Evolutionary conservation across 2,797 vertebrate species (phyloP), one percentile per base, ranked within the genome.

Genomic region (Rhadinocentrus ornatus): DNA sequence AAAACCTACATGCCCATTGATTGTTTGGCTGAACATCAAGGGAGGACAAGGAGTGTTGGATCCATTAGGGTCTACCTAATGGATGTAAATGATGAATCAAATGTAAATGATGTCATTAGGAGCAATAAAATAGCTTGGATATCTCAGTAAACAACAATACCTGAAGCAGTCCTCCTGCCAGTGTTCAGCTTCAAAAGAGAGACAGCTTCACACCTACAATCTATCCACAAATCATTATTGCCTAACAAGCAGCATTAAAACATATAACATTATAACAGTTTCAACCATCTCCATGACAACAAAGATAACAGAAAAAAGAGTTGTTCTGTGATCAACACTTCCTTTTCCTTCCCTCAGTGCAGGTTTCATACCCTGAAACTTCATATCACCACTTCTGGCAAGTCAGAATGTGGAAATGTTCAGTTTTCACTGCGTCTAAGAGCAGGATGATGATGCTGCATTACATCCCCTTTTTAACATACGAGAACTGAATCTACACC

Each of bases 231-330:
- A 90, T 91, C 80, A 86, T 88, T 79, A 83, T 53, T 52, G 50
- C 60, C 61, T 86, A 84, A 89, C 80, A 79, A 85, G 80, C 77
- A 75, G 85, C 80, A 87, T 90, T 82, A 87, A 87, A 88, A 66
- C 64, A 71, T 76, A 7, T 52, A 72, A 87, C 81, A 82, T 89
- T 73, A 83, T 63, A 15, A 79, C 81, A 77, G 65, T 83, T 82
- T 79, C 83, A 71, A 69, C 66, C 56, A 86, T 93, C 83, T 80
- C 90, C 90, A 91, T 88, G 91, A 91, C 90, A 90, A 91, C 90
- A 20, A 39, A 61, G 77, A 70, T 59, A 9, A 48, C 61, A 65
- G 66, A 60, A 64, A 62, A 68, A 63, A 20, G 63, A 32, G 41
- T 11, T 6, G 34, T 56, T 71, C 27, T 18, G 22, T 71, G 62